phyloP scores from a whole-genome alignment of 2,888 invertebrate genomes.

The Idaea dimidiata region DNA sequence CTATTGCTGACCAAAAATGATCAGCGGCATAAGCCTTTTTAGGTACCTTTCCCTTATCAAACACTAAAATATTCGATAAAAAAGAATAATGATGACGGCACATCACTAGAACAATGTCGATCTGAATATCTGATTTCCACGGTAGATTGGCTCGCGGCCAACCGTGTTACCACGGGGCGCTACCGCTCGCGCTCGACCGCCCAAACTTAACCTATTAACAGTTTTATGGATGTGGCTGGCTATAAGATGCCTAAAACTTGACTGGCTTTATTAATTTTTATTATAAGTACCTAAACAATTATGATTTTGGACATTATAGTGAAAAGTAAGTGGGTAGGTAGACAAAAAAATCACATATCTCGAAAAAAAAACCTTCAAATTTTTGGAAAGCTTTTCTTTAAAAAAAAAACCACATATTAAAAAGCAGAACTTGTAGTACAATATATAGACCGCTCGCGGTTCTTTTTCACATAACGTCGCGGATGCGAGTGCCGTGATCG shows the following conservation, averaged over 20 bases:
- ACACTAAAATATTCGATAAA: background rate
- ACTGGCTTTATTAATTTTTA: background rate
- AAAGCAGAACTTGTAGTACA: no score
- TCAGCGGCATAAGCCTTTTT: no score
- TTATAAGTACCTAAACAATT: background rate
- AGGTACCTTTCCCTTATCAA: background rate
- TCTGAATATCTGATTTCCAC: slow-evolving; percentile 45
- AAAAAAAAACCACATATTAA: no score
- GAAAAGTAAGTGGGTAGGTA: no score
- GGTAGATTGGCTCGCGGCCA: slow-evolving; percentile 64
- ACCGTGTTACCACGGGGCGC: slow-evolving; percentile 52
- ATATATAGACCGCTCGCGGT: no score
- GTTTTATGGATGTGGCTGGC: background rate
- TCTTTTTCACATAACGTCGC: no score
- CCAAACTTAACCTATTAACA: slow-evolving; percentile 20
- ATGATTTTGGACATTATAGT: no score
- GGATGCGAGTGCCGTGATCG: no score
- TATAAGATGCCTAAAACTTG: background rate
- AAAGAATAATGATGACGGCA: slow-evolving; percentile 3
- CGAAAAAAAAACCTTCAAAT: no score
- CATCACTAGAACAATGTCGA: slow-evolving; percentile 26
- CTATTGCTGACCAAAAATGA: no score
- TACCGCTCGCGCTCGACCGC: slow-evolving; percentile 28
- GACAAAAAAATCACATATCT: no score
- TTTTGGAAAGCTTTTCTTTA: no score